Evolutionary conservation across 2,888 invertebrate genomes (phyloP), one percentile per base, ranked within the genome.

Genomic region (Silvanus unidentatus): DNA sequence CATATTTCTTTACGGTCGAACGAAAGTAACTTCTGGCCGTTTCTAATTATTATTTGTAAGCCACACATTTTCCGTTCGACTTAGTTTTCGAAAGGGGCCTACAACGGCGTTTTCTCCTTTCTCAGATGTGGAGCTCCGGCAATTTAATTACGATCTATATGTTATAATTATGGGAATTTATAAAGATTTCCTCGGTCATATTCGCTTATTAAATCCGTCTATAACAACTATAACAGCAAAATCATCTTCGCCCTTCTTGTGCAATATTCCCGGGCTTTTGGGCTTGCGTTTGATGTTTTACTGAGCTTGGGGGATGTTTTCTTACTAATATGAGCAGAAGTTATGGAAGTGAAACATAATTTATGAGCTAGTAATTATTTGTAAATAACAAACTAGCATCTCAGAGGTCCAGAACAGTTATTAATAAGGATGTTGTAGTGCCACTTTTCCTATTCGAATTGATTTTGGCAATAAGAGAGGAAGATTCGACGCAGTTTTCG

Each of bases 61-160:
- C 22, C 8, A 22, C 22, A 22, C 50, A 59, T 61, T 60, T 65
- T 66, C 61, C 65, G 60, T 56, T 56, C 55, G 63, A 64, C 49
- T 61, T 57, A 58, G 55, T 54, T 43, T 63, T 57, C n/a, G n/a
- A n/a, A n/a, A n/a, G n/a, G n/a, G n/a, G n/a, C n/a, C n/a, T n/a
- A n/a, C n/a, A n/a, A n/a, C n/a, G n/a, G n/a, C n/a, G n/a, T n/a
- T n/a, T n/a, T n/a, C n/a, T n/a, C n/a, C n/a, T n/a, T 65, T 64
- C 63, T 65, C 62, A 59, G 59, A 64, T 63, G 59, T 59, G 60
- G 63, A 64, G 60, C n/a, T n/a, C n/a, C n/a, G 56, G 65, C 67
- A 64, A 70, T 70, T 69, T 70, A 70, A 70, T 70, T 68, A 68
- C 68, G 60, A 65, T 65, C 66, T 65, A 68, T 67, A 68, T 66